Conservation (phyloP, 2,888 invertebrate genomes). For the Acrobeloides nanus region DNA sequence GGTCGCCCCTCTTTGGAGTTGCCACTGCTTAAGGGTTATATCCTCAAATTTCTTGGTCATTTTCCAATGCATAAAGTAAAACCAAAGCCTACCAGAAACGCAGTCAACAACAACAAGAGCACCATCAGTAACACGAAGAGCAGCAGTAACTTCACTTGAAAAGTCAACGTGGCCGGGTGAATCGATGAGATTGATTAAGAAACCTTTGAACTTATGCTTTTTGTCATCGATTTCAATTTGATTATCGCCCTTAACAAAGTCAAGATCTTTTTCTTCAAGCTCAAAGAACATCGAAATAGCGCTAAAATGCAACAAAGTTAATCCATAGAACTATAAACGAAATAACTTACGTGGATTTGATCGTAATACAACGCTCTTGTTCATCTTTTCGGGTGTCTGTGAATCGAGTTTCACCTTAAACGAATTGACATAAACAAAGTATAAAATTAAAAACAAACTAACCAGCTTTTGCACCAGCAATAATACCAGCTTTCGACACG, state of each 20-base stretch:
- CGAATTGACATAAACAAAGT: too few species aligned
- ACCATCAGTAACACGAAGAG: slow-evolving; percentile 98
- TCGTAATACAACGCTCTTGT: slow-evolving; percentile 99
- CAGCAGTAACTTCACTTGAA: slow-evolving; percentile 89
- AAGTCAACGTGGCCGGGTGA: slow-evolving; percentile 99
- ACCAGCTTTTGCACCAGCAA: slow-evolving; percentile 96
- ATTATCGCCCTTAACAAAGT: slow-evolving; percentile 69
- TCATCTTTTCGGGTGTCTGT: slow-evolving; percentile 99
- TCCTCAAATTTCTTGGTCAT: too few species aligned
- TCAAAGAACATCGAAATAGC: slow-evolving; percentile 99
- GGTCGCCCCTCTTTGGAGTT: too few species aligned
- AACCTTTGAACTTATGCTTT: slow-evolving; percentile 78
- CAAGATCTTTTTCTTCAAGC: slow-evolving; percentile 83
- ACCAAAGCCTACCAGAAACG: slow-evolving; percentile 77
- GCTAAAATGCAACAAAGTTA: slow-evolving; percentile 59
- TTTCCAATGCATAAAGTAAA: too few species aligned
- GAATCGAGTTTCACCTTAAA: slow-evolving; percentile 94
- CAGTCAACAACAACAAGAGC: slow-evolving; percentile 99
- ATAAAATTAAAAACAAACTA: too few species aligned
- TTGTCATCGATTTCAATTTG: slow-evolving; percentile 55
- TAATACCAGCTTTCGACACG: slow-evolving; percentile 99
- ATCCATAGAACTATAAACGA: background rate
- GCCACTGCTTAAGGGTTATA: too few species aligned
- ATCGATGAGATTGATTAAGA: slow-evolving; percentile 99
- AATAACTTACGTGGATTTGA: slow-evolving; percentile 89